phyloP scores from a whole-genome alignment of 1,140 invertebrate genomes.

The Zelostemma sp. region DNA sequence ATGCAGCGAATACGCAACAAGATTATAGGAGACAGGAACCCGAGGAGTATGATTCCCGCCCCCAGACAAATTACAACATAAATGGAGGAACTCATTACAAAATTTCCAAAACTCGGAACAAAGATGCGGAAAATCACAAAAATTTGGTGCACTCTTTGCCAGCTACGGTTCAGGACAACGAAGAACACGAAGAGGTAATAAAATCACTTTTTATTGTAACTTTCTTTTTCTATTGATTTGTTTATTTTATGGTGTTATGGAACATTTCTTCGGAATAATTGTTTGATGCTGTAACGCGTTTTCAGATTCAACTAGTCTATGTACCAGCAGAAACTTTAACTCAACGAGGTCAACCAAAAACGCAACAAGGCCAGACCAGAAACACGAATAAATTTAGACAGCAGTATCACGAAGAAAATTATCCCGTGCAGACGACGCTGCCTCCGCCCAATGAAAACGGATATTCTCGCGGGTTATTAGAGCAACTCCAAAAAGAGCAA shows the following conservation, averaged over 20 bases:
- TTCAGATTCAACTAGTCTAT: slow-evolving; percentile 81
- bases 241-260: no score
- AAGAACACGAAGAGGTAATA: slow-evolving; percentile 58
- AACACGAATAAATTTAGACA: slow-evolving; percentile 59
- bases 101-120: slow-evolving; percentile 24
- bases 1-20: slow-evolving; percentile 3
- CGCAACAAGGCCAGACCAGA: slow-evolving; percentile 47
- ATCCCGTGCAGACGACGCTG: slow-evolving; percentile 31
- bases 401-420: slow-evolving; percentile 60
- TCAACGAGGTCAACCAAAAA: slow-evolving; percentile 68
- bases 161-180: slow-evolving; percentile 18
- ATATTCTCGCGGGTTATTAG: slow-evolving; percentile 64
- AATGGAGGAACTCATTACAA: slow-evolving; percentile 28
- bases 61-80: slow-evolving; percentile 25
- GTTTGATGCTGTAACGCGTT: no score
- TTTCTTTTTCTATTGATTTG: no score
- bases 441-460: slow-evolving; percentile 52
- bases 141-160: slow-evolving; percentile 32
- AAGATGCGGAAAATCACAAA: slow-evolving; percentile 29
- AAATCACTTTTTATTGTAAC: no score
- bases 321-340: slow-evolving; percentile 83
- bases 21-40: slow-evolving; percentile 32
- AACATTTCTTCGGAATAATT: no score
- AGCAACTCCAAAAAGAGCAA: slow-evolving; percentile 66
- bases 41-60: slow-evolving; percentile 21